Base-by-base conservation (phyloP, 2,797 vertebrate species). In the Decapterus maruadsi region DNA sequence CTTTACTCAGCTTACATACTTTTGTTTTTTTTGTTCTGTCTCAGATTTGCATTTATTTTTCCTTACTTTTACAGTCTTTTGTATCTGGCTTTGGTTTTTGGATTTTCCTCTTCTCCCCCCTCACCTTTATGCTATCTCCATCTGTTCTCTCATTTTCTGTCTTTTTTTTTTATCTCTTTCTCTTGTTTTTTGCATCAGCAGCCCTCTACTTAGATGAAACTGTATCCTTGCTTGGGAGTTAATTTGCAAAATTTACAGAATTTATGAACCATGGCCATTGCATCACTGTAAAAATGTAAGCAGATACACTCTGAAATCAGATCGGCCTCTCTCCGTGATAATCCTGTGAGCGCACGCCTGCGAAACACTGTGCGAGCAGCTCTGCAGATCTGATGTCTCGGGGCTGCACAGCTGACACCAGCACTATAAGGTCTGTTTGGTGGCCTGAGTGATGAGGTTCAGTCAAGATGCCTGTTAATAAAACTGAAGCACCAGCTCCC, bases 381-480 rank as follows among this genome's bases (percentile, higher is more conserved):
- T 80, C 56, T 4, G 5, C 12, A 16, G 34, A 31, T 54, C 46
- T 55, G 38, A 63, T 29, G 19, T 64, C 29, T 66, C 53, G 2
- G n/a, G 6, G 29, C 31, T 40, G 51, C 10, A 9, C 54, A 78
- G 74, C 69, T 62, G 72, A 60, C 10, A 40, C 58, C 60, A 16
- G 31, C 55, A 65, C 62, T 55, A 36, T 36, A 13, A 86, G 46
- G 60, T 78, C 76, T 64, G 71, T 56, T 76, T 75, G 59, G 40
- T 77, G 79, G 67, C 61, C 64, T 7, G 14, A 17, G 16, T 8
- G 77, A 72, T 87, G 80, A 78, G 66, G 63, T 75, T 77, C 76
- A 77, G 59, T 80, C 69, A 62, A 31, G 62, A 85, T 72, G 66
- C 57, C 51, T 74, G 77, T 84, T 85, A 80, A 89, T 85, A 79